Evolutionary conservation across 1,140 invertebrate genomes (phyloP), one percentile per base, ranked within the genome.

Genomic region (Temnothorax longispinosus): DNA sequence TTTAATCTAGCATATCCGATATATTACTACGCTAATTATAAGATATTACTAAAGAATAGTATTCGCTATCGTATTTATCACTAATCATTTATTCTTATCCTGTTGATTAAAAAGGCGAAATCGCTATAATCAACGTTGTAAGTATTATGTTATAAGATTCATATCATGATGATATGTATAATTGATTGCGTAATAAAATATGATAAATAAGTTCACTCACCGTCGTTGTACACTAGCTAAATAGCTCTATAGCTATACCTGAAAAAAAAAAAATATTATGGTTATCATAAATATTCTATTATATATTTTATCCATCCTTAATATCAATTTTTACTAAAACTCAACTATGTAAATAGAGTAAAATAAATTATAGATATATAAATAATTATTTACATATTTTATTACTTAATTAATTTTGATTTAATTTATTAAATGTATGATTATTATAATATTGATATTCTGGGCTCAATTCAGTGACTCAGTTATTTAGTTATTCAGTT

Each of bases 151-250:
- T 32, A 32, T 11, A 58, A 58, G 21, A 60, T 60, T 60, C 10
- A 32, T 6, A 32, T 60, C 11, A 4, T 32, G 4, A 60, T 27
- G 58, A 15, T 60, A 32, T 15, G 11, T 27, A 27, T 27, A 60
- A 60, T 32, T 58, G 8, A 58, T 58, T 10, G 21, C 18, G 3
- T 32, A 44, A 44, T 21, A 67, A 67, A 41, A 67, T 67, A 21
- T 67, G 10, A 44, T 67, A 21, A 67, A 67, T 44, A 4, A 60
- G 1, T 41, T 47, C 10, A 21, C 38, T 67, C n/a, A 67, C 64
- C 38, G 64, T 41, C n/a, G 38, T 67, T 67, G 64, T 67, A 41
- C n/a, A 67, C 64, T 44, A 62, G 60, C 60, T 35, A 67, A 44
- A 44, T 21, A 47, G 27, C n/a, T 10, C 3, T 65, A 38, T 1